Evolutionary conservation across 2,888 invertebrate genomes (phyloP).

Genomic region (Heliconius cydno): DNA sequence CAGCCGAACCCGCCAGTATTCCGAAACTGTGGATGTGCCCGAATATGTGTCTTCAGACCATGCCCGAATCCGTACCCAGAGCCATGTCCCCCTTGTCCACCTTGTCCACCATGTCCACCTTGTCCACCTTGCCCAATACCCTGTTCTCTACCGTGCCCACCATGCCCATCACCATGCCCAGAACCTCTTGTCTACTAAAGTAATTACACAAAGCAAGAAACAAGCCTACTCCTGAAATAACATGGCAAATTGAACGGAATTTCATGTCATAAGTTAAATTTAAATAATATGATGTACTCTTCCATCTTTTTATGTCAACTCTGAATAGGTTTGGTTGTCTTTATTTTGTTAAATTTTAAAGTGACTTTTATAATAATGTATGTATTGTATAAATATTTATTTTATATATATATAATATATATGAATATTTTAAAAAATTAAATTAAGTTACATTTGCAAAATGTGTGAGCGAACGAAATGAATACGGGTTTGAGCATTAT

Average conservation of each 20-base stretch:
- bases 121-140: conserved; percentile 9
- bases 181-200: neutral
- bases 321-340: too few relatives aligned
- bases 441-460: conserved; percentile 63
- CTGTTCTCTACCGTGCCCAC: neutral
- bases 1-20: conserved; percentile 61
- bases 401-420: conserved; percentile 42
- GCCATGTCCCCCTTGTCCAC: conserved; percentile 36
- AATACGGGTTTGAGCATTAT: conserved; percentile 57
- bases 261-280: neutral
- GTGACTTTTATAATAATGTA: neutral
- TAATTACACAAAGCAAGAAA: neutral
- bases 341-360: too few relatives aligned
- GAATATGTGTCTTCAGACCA: conserved; percentile 46
- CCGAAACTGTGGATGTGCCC: conserved; percentile 59
- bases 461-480: conserved; percentile 61
- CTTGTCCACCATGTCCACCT: conserved; percentile 26
- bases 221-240: neutral
- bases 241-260: neutral
- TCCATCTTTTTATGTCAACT: too few relatives aligned
- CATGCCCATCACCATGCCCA: neutral
- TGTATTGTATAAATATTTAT: neutral
- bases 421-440: conserved; percentile 32
- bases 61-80: conserved; percentile 7
- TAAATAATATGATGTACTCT: too few relatives aligned